These are phyloP conservation scores for Philopedon plagiatum DNA, from an alignment of 2,888 invertebrate genomes.

Conservation along the genomic window DNA sequence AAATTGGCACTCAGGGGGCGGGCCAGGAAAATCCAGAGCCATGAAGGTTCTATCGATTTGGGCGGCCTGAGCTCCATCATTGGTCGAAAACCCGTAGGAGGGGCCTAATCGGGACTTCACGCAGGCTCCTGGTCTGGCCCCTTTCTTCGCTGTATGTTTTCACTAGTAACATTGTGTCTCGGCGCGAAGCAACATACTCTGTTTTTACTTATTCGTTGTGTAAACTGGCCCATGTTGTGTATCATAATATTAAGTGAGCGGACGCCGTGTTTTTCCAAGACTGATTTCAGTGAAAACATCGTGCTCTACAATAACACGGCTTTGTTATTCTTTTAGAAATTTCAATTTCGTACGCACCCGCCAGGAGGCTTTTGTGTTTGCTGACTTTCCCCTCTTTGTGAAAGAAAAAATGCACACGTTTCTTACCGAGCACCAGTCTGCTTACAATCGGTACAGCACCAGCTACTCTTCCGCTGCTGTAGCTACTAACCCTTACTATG, in stretches of 20 bases:
- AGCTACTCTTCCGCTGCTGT: constrained; percentile 73
- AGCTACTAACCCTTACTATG: constrained; percentile 79
- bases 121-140: constrained; percentile 36
- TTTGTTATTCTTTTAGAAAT: constrained; percentile 64
- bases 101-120: constrained; percentile 26
- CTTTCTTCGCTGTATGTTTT: constrained; percentile 65
- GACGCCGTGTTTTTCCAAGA: constrained; percentile 74
- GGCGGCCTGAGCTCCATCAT: constrained; percentile 48
- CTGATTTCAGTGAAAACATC: constrained; percentile 75
- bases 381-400: constrained; percentile 58
- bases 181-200: constrained; percentile 60
- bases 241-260: constrained; percentile 81
- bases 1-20: constrained; percentile 51
- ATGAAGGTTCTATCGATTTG: constrained; percentile 43
- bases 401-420: constrained; percentile 86
- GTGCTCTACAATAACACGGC: constrained; percentile 67
- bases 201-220: constrained; percentile 78
- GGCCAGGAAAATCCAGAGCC: constrained; percentile 16
- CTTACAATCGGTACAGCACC: constrained; percentile 83
- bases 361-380: constrained; percentile 50
- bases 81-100: constrained; percentile 46
- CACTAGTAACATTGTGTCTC: constrained; percentile 70
- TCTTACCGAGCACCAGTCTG: constrained; percentile 90
- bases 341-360: constrained; percentile 56
- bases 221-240: constrained; percentile 87